phyloP scores from a whole-genome alignment of 2,113 vertebrate genomes.

The Eptatretus burgeri region DNA sequence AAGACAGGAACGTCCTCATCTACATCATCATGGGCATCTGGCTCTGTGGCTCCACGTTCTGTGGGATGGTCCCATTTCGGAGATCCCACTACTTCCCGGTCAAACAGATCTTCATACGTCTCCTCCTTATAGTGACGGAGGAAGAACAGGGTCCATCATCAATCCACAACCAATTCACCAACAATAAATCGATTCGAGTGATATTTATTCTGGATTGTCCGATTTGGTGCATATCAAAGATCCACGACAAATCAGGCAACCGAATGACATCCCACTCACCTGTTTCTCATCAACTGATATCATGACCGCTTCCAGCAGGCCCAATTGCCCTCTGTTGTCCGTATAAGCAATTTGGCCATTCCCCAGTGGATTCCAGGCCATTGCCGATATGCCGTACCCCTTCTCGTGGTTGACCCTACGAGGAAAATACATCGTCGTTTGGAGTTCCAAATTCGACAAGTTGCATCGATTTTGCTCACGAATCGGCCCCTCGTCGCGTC shows the following conservation, averaged over 20 bases:
- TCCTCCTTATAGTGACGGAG: too few relatives aligned
- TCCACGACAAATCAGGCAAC: neutral
- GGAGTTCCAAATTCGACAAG: too few relatives aligned
- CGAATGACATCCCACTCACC: neutral
- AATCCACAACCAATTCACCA: too few relatives aligned
- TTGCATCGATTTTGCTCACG: neutral
- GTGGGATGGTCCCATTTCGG: slow-evolving; percentile 16
- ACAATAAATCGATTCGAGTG: too few relatives aligned
- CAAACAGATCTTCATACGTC: too few relatives aligned
- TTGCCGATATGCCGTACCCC: slow-evolving; percentile 38
- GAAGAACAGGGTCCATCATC: too few relatives aligned
- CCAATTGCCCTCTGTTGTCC: slow-evolving; percentile 57
- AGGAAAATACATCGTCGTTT: slow-evolving; percentile 2
- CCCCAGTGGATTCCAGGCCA: slow-evolving; percentile 54
- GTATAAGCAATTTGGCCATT: slow-evolving; percentile 38
- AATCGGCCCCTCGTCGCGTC: neutral
- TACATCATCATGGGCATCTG: slow-evolving; percentile 23
- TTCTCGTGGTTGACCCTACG: slow-evolving; percentile 67
- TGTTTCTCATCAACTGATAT: slow-evolving; percentile 9
- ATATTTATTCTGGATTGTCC: too few relatives aligned
- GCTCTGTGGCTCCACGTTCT: slow-evolving; percentile 12
- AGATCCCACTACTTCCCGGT: too few relatives aligned
- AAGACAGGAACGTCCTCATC: slow-evolving; percentile 19
- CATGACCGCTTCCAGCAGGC: slow-evolving; percentile 29
- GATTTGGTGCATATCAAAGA: too few relatives aligned